phyloP scores from a whole-genome alignment of 1,140 invertebrate species.

The Aphis gossypii region DNA sequence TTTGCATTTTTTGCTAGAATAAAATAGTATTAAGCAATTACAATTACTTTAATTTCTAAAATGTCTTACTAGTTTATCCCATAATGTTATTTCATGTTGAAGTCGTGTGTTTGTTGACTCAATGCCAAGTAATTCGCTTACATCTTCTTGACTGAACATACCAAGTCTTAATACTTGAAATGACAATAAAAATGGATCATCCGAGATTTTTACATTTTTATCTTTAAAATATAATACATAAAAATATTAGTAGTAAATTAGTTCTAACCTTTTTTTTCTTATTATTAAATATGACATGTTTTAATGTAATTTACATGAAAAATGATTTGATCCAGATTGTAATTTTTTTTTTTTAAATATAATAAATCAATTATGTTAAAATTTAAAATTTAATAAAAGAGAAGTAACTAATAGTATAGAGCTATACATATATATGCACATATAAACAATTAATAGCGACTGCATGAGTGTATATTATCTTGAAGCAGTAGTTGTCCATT shows the following conservation, averaged over 20 bases:
- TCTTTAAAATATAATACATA: slow-evolving; percentile 34
- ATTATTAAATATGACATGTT: too few species aligned
- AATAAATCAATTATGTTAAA: too few species aligned
- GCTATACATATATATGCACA: too few species aligned
- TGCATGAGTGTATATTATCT: too few species aligned
- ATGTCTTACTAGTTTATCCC: slow-evolving; percentile 44
- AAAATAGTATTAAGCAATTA: background rate
- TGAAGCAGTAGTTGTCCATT: too few species aligned
- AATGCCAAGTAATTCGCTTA: slow-evolving; percentile 11
- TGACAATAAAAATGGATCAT: slow-evolving; percentile 17
- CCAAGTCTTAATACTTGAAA: slow-evolving; percentile 16
- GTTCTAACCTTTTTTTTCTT: background rate
- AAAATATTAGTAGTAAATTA: background rate
- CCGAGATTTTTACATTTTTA: slow-evolving; percentile 37
- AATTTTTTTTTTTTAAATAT: too few species aligned
- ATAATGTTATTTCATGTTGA: slow-evolving; percentile 5
- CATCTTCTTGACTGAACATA: slow-evolving; percentile 42
- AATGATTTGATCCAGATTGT: too few species aligned
- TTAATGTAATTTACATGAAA: too few species aligned
- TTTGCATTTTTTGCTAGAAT: slow-evolving; percentile 44
- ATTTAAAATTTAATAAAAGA: too few species aligned
- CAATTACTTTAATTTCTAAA: background rate
- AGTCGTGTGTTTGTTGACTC: slow-evolving; percentile 40
- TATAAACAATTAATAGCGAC: too few species aligned
- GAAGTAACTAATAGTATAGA: too few species aligned